phyloP scores from a whole-genome alignment of 53 echinoderm and acorn worm species.

The Echinometra lucunter region DNA sequence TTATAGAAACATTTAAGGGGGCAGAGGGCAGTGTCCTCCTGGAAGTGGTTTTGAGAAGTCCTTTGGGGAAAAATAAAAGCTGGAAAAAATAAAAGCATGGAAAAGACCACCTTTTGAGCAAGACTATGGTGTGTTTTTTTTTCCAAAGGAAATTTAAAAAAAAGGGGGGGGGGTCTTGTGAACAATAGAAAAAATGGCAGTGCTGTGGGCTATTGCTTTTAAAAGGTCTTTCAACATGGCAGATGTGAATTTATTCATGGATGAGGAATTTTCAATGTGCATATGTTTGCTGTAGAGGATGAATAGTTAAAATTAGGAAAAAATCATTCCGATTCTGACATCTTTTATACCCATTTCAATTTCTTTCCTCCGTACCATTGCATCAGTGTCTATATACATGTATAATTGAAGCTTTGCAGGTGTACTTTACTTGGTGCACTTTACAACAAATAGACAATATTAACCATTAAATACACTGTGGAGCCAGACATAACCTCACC shows the following conservation, averaged over 20 bases:
- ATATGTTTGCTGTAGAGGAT: neutral
- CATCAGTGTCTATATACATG: neutral
- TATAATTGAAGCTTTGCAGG: neutral
- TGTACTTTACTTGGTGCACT: conserved; percentile 19
- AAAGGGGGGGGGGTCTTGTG: neutral
- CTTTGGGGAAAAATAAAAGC: neutral
- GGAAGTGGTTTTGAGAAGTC: too few relatives aligned
- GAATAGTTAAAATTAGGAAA: neutral
- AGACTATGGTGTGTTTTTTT: neutral
- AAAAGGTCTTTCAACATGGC: neutral
- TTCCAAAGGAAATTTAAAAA: neutral
- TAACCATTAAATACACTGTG: neutral
- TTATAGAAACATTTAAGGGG: neutral
- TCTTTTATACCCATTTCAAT: neutral
- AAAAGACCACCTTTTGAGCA: neutral
- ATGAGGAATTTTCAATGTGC: neutral
- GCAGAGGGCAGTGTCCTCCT: neutral
- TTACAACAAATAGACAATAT: neutral
- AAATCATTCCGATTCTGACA: neutral
- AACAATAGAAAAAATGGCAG: neutral
- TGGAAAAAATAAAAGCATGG: neutral
- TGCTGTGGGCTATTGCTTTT: neutral
- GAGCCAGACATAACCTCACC: conserved; percentile 16
- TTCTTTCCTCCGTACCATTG: neutral
- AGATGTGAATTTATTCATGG: neutral